phyloP scores from a whole-genome alignment of 2,113 vertebrate genomes.

The Phyllostomus discolor region DNA sequence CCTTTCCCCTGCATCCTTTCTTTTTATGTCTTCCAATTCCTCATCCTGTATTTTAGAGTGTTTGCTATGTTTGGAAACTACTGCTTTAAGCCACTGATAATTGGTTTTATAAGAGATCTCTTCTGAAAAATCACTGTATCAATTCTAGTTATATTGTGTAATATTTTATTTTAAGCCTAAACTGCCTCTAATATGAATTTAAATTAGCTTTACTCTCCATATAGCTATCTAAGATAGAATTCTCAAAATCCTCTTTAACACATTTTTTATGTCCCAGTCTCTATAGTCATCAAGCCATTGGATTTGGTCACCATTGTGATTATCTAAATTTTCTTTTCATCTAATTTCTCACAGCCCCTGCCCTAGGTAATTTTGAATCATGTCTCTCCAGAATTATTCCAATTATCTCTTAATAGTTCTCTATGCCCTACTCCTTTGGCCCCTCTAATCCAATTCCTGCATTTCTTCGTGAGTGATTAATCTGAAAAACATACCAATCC shows the following conservation, averaged over 20 bases:
- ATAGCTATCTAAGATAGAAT: neutral
- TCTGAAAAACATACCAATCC: neutral
- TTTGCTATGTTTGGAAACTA: neutral
- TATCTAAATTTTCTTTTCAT: conserved; percentile 9
- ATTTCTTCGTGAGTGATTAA: neutral
- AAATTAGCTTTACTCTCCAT: neutral
- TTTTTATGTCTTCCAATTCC: too few relatives aligned
- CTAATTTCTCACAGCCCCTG: neutral
- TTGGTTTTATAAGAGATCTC: neutral
- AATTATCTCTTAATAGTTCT: neutral
- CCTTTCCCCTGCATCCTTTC: neutral
- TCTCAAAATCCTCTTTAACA: neutral
- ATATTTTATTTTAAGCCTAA: neutral
- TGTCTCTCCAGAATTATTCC: neutral
- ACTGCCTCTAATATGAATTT: neutral
- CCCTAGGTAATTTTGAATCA: neutral
- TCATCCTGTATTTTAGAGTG: neutral
- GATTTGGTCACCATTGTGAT: neutral
- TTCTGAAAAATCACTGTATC: neutral
- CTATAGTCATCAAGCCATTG: neutral
- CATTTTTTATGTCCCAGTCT: neutral
- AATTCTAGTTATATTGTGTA: neutral
- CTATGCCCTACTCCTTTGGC: neutral
- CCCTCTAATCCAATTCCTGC: neutral
- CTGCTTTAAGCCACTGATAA: neutral